Percentiles rank a stretch among this genome's conserved stretches.
These are phyloP conservation scores for Rhinichthys osculus DNA, from an alignment of 2,797 vertebrate genomes.

Conservation along the genomic window DNA sequence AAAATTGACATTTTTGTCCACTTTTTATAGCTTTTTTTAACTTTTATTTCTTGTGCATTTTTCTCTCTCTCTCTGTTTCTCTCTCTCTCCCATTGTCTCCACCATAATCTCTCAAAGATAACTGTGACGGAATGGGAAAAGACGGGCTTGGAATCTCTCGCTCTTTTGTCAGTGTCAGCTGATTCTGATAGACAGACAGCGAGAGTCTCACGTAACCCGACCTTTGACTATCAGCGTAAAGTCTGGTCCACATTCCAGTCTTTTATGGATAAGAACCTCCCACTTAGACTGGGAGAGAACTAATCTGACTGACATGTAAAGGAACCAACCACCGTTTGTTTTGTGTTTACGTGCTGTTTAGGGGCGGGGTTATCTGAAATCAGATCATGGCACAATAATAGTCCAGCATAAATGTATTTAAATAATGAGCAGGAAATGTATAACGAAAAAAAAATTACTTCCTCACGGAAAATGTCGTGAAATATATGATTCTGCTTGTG, in stretches of 20 bases:
- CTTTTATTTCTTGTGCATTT: not conserved
- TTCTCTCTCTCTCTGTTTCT: not conserved
- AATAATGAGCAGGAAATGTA: not conserved
- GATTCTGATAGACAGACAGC: constrained; percentile 8
- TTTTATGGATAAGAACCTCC: not conserved
- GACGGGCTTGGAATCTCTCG: constrained; percentile 39
- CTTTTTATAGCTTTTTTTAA: not conserved
- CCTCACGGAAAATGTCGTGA: too few relatives aligned
- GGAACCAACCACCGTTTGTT: not conserved
- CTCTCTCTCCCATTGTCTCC: constrained; percentile 55
- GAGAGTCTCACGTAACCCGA: not conserved
- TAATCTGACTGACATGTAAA: not conserved
- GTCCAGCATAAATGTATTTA: not conserved
- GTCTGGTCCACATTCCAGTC: not conserved
- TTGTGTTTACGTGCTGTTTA: not conserved
- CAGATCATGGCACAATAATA: not conserved
- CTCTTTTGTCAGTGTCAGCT: constrained; percentile 42
- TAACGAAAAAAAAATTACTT: too few relatives aligned
- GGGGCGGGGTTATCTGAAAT: not conserved
- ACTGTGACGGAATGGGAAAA: constrained; percentile 55
- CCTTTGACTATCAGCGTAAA: not conserved
- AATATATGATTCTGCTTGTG: too few relatives aligned
- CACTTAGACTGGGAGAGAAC: not conserved
- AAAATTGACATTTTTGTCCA: not conserved
- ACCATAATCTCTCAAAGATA: constrained; percentile 65